Percentiles rank a stretch among this genome's conserved stretches.
phyloP scores from a whole-genome alignment of 2,113 vertebrate genomes.

The Sylvilagus bachmani region DNA sequence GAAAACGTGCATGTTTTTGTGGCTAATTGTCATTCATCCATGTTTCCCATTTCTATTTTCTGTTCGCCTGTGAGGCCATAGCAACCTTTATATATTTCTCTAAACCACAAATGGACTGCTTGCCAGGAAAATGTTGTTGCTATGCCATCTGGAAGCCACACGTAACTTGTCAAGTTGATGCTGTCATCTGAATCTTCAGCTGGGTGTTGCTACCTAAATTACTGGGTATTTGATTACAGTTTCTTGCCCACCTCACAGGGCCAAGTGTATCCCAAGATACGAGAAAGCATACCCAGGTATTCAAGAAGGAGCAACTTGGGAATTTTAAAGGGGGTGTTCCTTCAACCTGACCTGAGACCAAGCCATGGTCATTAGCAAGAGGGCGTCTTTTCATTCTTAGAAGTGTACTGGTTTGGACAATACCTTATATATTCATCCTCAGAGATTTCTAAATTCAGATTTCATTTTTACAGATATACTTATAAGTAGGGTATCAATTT shows the following conservation, averaged over 20 bases:
- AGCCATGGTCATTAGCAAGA: neutral
- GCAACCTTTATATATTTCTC: neutral
- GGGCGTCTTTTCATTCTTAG: neutral
- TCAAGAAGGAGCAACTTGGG: neutral
- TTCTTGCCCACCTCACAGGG: neutral
- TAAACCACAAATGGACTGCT: neutral
- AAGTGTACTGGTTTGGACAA: neutral
- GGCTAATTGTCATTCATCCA: neutral
- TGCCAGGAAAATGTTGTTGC: neutral
- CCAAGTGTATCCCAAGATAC: neutral
- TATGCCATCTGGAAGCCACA: neutral
- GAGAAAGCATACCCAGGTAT: neutral
- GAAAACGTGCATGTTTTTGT: neutral
- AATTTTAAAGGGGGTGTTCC: neutral
- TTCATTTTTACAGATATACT: constrained; percentile 40
- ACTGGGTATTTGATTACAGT: neutral
- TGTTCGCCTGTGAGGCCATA: neutral
- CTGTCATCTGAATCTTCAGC: neutral
- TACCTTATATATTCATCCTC: neutral
- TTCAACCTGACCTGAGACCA: neutral
- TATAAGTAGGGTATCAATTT: neutral
- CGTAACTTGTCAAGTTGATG: neutral
- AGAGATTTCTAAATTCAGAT: neutral
- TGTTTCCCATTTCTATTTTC: neutral
- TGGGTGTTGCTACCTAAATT: neutral